Percentiles rank a stretch among this genome's conserved stretches.
Evolutionary conservation across 2,797 vertebrate genomes (phyloP).

Genomic region (Hydrocynus forskahlii): DNA sequence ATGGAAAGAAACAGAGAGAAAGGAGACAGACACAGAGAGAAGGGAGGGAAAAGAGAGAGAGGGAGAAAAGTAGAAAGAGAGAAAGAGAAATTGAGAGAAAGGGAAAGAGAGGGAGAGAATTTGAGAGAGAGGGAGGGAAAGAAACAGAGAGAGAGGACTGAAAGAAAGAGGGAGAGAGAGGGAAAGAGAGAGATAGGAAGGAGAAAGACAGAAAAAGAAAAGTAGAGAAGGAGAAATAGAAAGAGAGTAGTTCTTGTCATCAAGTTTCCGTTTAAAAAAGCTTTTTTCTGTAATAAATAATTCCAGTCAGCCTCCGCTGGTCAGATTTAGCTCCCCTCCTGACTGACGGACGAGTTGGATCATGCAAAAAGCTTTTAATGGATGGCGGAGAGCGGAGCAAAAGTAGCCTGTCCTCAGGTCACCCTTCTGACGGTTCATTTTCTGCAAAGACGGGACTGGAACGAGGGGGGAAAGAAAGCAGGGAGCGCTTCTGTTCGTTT

Average conservation of each 20-base stretch:
- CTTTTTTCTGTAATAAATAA: not conserved
- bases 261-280: not conserved
- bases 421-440: constrained; percentile 14
- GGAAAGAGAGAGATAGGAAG: not conserved
- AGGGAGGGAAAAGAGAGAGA: too few relatives aligned
- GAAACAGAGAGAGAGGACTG: not conserved
- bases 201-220: too few relatives aligned
- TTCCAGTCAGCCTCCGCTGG: not conserved
- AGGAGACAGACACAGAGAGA: too few relatives aligned
- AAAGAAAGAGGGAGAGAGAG: not conserved
- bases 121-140: too few relatives aligned
- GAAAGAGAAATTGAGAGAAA: too few relatives aligned
- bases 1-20: too few relatives aligned
- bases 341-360: not conserved
- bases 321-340: constrained; percentile 6
- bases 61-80: too few relatives aligned
- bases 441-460: constrained; percentile 12
- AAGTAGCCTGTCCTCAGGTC: constrained; percentile 9
- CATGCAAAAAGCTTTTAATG: constrained; percentile 31
- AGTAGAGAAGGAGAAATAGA: too few relatives aligned
- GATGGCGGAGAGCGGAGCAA: constrained; percentile 11
- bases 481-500: constrained; percentile 25
- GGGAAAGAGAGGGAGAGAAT: not conserved
- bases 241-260: not conserved
- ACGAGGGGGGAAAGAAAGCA: not conserved